Evolutionary conservation across 2,797 vertebrate genomes (phyloP).

Genomic region (Spinus olivaceus): DNA sequence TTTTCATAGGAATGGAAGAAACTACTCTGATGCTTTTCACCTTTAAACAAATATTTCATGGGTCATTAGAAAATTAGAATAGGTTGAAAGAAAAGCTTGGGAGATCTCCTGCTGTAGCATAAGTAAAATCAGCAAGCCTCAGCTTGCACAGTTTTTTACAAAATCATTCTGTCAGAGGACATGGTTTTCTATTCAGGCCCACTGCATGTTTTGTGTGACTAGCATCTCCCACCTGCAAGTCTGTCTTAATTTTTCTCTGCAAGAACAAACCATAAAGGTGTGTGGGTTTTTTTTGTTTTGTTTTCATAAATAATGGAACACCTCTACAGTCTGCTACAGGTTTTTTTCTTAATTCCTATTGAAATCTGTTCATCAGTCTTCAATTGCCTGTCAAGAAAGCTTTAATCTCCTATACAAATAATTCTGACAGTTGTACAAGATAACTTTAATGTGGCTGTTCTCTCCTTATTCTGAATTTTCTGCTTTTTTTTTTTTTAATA

Average conservation of each 20-base stretch:
- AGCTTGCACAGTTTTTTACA: background rate
- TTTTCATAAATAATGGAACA: background rate
- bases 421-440: background rate
- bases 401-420: background rate
- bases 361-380: background rate
- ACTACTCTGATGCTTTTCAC: background rate
- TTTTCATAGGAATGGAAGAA: background rate
- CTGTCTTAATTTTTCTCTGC: background rate
- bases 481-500: background rate
- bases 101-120: background rate
- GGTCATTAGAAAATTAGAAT: background rate
- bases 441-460: background rate
- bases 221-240: background rate
- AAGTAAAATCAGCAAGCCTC: background rate
- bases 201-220: background rate
- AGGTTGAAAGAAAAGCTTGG: background rate
- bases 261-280: background rate
- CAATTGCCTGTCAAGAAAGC: background rate
- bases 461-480: background rate
- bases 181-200: background rate
- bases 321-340: background rate
- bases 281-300: background rate
- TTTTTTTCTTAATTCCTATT: constrained; percentile 15
- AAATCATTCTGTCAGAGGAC: background rate
- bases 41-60: background rate